Conservation (phyloP, 1,140 invertebrate species). For the Drosophila auraria region DNA sequence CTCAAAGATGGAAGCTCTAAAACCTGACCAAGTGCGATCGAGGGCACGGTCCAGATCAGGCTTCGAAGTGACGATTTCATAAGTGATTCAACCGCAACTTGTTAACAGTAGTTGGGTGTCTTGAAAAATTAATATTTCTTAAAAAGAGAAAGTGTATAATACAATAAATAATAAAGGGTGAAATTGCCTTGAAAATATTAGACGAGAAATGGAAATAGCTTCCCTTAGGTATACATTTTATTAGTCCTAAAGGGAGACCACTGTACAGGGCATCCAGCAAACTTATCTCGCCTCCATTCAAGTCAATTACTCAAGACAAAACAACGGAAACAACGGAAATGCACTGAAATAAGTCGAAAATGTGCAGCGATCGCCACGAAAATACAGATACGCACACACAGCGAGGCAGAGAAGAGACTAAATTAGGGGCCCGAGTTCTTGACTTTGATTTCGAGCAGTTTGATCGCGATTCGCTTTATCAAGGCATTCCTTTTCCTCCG, state of each 20-base stretch:
- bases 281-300: slow-evolving; percentile 13
- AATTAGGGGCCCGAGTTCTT: slow-evolving; percentile 71
- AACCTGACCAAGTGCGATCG: slow-evolving; percentile 21
- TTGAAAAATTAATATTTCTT: background rate
- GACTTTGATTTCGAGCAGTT: slow-evolving; percentile 70
- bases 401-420: slow-evolving; percentile 47
- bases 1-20: slow-evolving; percentile 5
- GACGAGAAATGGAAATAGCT: too few species aligned
- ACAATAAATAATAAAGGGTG: background rate
- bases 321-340: slow-evolving; percentile 69
- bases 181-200: background rate
- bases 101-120: too few species aligned
- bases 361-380: slow-evolving; percentile 38
- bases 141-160: background rate
- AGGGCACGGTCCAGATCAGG: slow-evolving; percentile 19
- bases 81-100: slow-evolving; percentile 2
- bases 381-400: slow-evolving; percentile 18
- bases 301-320: slow-evolving; percentile 68
- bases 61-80: slow-evolving; percentile 6
- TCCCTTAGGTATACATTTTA: background rate
- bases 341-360: slow-evolving; percentile 56
- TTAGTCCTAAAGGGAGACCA: background rate
- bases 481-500: slow-evolving; percentile 48
- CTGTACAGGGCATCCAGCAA: background rate
- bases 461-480: slow-evolving; percentile 50